A percentile compares a stretch with the other conserved stretches of the same genome.
phyloP scores from a whole-genome alignment of 1,140 invertebrate species.

The Hormaphis cornu region DNA sequence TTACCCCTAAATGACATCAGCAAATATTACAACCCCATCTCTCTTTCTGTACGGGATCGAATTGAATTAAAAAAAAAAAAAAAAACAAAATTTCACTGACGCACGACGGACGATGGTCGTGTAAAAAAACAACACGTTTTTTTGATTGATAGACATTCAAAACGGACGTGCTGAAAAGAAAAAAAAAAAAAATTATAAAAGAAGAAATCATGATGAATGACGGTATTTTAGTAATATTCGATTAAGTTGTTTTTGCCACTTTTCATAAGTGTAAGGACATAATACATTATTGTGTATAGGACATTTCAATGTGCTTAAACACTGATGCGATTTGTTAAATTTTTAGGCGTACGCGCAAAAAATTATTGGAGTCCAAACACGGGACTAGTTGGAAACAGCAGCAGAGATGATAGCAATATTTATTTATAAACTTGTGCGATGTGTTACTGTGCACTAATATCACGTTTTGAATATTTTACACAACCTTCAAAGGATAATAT shows the following conservation, averaged over 20 bases:
- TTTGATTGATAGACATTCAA: constrained; percentile 32
- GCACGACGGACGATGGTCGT: not conserved
- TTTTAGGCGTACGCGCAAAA: too few relatives aligned
- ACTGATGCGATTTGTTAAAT: too few relatives aligned
- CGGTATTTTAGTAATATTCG: constrained; percentile 32
- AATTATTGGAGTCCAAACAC: too few relatives aligned
- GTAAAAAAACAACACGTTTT: constrained; percentile 30
- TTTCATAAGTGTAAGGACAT: not conserved
- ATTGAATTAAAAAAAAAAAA: constrained; percentile 27
- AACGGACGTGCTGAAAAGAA: constrained; percentile 6
- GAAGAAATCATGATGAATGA: constrained; percentile 28
- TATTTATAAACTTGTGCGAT: too few relatives aligned
- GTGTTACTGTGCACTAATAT: too few relatives aligned
- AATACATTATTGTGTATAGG: too few relatives aligned
- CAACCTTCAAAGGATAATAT: too few relatives aligned
- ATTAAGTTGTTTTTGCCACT: constrained; percentile 5
- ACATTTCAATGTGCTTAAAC: too few relatives aligned
- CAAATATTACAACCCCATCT: constrained; percentile 29
- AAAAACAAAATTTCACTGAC: constrained; percentile 1
- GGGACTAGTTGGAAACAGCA: too few relatives aligned
- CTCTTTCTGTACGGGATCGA: constrained; percentile 3
- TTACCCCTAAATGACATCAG: constrained; percentile 32
- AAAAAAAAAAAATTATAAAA: constrained; percentile 17
- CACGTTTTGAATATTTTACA: too few relatives aligned
- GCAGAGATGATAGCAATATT: too few relatives aligned